These are phyloP conservation scores for Agrenia bidenticulata DNA, from an alignment of 2,888 invertebrate species.

Conservation along the genomic window DNA sequence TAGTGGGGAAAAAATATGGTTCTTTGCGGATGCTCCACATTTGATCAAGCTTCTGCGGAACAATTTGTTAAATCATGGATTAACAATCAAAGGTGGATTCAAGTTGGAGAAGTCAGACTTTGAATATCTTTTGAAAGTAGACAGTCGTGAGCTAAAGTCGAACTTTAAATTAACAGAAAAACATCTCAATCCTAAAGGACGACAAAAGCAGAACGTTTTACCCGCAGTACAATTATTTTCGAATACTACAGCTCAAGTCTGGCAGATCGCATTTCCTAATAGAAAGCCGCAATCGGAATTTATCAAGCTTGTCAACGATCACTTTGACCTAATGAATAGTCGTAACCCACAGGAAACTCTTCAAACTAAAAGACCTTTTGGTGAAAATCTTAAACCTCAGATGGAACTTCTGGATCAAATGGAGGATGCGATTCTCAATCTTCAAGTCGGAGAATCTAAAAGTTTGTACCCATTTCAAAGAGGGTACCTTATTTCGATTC, in stretches of 20 bases:
- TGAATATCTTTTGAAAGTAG: constrained; percentile 11
- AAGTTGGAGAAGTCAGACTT: constrained; percentile 8
- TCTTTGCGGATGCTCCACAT: constrained; percentile 35
- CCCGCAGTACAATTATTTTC: constrained; percentile 28
- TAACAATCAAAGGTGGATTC: constrained; percentile 12
- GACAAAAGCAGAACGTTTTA: constrained; percentile 22
- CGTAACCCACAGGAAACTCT: background rate
- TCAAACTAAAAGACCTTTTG: background rate
- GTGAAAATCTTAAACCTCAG: background rate
- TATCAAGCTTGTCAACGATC: constrained; percentile 26
- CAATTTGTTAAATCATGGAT: constrained; percentile 28
- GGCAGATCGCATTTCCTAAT: background rate
- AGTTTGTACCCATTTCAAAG: constrained; percentile 1
- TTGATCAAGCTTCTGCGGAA: constrained; percentile 31
- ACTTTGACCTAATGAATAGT: constrained; percentile 24
- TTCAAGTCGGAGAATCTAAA: background rate
- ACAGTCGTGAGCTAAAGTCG: constrained; percentile 19
- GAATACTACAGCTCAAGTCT: constrained; percentile 15
- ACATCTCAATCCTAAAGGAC: constrained; percentile 12
- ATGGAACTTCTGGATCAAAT: background rate
- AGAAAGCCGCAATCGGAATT: constrained; percentile 12
- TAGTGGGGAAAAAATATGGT: constrained; percentile 14
- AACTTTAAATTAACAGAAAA: constrained; percentile 12
- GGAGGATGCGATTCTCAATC: background rate
- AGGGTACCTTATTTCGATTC: background rate